These are phyloP conservation scores for Colletes collaris DNA, from an alignment of 2,888 invertebrate genomes.

Conservation along the genomic window DNA sequence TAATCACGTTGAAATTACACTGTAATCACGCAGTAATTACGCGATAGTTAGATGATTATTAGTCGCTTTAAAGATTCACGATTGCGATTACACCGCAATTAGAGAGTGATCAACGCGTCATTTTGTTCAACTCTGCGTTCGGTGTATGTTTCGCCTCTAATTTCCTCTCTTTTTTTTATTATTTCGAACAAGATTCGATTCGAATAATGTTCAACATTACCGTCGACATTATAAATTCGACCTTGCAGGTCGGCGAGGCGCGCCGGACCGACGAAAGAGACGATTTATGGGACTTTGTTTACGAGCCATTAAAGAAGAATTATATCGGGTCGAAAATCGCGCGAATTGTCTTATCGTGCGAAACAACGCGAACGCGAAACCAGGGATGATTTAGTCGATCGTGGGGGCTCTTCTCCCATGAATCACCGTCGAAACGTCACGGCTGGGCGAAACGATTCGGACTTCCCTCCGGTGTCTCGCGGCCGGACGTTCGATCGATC, in stretches of 20 bases:
- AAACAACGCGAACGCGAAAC: slow-evolving; percentile 24
- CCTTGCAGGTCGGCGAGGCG: background rate
- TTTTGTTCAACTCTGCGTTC: too few relatives aligned
- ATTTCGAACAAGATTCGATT: too few relatives aligned
- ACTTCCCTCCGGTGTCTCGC: background rate
- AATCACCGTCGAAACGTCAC: slow-evolving; percentile 19
- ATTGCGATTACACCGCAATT: background rate
- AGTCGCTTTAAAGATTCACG: background rate
- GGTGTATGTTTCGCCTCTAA: too few relatives aligned
- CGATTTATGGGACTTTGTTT: slow-evolving; percentile 50
- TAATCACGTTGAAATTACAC: too few relatives aligned
- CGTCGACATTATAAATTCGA: slow-evolving; percentile 35
- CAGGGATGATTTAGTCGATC: slow-evolving; percentile 42
- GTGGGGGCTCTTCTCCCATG: slow-evolving; percentile 18
- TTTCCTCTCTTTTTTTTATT: too few relatives aligned
- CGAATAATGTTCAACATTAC: too few relatives aligned
- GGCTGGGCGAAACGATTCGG: slow-evolving; percentile 14
- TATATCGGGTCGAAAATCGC: slow-evolving; percentile 47
- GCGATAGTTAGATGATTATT: too few relatives aligned
- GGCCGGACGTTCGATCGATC: slow-evolving; percentile 29
- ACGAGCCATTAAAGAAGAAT: slow-evolving; percentile 58
- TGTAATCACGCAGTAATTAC: too few relatives aligned
- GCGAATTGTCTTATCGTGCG: slow-evolving; percentile 54
- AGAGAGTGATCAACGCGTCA: too few relatives aligned
- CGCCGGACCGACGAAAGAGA: slow-evolving; percentile 32